Conservation (phyloP, 2,888 invertebrate genomes). For the Ditylenchus weischeri region DNA sequence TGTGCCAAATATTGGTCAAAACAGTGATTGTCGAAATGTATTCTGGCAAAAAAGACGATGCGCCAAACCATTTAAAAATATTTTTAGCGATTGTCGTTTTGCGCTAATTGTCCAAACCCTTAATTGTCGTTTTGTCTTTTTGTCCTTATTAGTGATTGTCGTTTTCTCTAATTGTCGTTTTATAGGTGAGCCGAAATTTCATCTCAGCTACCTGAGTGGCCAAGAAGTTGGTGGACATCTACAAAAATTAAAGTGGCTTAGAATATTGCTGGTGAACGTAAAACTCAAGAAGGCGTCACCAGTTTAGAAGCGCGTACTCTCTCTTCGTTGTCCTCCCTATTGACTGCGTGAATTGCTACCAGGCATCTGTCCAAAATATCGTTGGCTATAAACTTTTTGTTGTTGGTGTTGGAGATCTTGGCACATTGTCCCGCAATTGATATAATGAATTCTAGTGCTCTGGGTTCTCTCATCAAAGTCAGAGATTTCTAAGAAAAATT, state of each 20-base stretch:
- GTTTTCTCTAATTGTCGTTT: no score
- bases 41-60: no score
- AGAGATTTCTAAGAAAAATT: not conserved
- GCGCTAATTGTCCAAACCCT: no score
- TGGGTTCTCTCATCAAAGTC: conserved; percentile 1
- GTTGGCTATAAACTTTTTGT: conserved; percentile 6
- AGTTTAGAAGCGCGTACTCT: not conserved
- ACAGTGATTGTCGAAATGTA: no score
- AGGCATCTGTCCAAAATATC: conserved; percentile 9
- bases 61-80: no score
- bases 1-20: no score
- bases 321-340: not conserved
- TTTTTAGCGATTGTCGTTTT: no score
- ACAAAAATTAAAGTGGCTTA: not conserved
- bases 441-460: conserved; percentile 2
- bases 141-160: no score
- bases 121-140: no score
- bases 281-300: not conserved
- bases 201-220: not conserved
- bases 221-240: not conserved
- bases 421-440: not conserved
- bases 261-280: no score
- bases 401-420: not conserved
- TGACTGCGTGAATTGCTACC: not conserved
- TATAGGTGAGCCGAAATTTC: not conserved